These are phyloP conservation scores for Microcaecilia unicolor DNA, from an alignment of 2,797 vertebrate species.

Conservation along the genomic window DNA sequence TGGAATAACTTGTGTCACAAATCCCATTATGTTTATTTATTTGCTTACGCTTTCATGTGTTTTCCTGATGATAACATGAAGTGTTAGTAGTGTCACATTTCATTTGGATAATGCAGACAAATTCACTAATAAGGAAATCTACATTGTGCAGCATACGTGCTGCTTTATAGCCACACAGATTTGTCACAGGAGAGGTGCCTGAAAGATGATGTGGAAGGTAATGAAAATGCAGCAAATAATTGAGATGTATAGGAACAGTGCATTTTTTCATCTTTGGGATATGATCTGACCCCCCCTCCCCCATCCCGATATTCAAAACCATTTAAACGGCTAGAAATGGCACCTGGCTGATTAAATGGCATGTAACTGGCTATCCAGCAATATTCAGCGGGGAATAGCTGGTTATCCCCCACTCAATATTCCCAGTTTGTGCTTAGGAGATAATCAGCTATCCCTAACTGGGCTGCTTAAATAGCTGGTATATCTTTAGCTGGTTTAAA, in stretches of 20 bases:
- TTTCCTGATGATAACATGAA: not conserved
- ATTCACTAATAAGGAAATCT: conserved; percentile 15
- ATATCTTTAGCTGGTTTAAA: no score
- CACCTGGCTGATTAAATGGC: no score
- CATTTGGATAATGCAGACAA: conserved; percentile 9
- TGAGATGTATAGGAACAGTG: no score
- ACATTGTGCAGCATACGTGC: conserved; percentile 9
- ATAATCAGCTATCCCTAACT: no score
- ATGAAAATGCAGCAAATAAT: not conserved
- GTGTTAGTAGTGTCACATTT: not conserved
- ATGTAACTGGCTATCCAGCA: no score
- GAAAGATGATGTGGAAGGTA: not conserved
- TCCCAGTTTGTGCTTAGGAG: no score
- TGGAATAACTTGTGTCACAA: conserved; percentile 42
- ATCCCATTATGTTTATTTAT: conserved; percentile 55
- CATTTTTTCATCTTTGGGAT: not conserved
- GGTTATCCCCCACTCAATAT: no score
- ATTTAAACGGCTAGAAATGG: no score
- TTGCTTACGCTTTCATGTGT: conserved; percentile 17
- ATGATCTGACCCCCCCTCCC: fast-evolving
- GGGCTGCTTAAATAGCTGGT: no score
- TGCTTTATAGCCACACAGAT: conserved; percentile 1
- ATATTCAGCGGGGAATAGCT: no score
- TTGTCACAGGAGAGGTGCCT: conserved; percentile 10
- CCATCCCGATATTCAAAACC: no score